Evolutionary conservation across 2,797 vertebrate species (phyloP), one percentile per base, ranked within the genome.

Genomic region (Lycodopsis pacificus): DNA sequence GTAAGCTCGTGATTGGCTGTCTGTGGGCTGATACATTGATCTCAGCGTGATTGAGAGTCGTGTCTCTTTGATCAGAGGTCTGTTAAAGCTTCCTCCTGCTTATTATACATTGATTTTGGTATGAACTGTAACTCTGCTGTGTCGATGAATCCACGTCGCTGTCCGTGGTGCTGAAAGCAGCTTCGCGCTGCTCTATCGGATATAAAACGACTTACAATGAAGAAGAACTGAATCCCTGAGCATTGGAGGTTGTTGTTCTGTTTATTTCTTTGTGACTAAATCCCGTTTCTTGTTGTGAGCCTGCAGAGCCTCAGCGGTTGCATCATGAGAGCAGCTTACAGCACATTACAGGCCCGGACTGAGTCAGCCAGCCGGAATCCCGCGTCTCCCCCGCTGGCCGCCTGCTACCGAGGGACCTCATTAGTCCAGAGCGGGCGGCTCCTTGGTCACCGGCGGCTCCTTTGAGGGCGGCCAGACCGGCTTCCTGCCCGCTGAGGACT

Each of bases 381-480:
- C 7, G 51, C 20, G 9, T 56, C 65, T 40, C 6, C 80, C 79
- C 87, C 76, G 81, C 69, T 49, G 84, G 40, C 54, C 49, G 13
- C 19, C 0, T 44, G 85, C 7, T 72, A 77, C 63, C 92, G 65
- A 79, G 94, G 92, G 94, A 94, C 85, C 92, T 93, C 93, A 95
- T 95, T 95, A 94, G 83, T 81, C 79, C n/a, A 7, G 36, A 79
- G 42, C 59, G 70, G 84, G 71, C 69, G 30, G 74, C 59, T 61
- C 46, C 2, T n/a, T 65, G 86, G 88, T 85, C 86, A 86, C 77
- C 49, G 58, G 32, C 14, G 79, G 77, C 73, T 87, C 81, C 81
- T 89, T 76, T 84, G 81, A 91, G 82, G 82, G 71, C 54, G 46
- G 40, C 76, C 77, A 53, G 62, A 81, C 79, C 49, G 0, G 19